Evolutionary conservation across 2,113 vertebrate species (phyloP), one percentile per base, ranked within the genome.

Genomic region (Onychostruthus taczanowskii): DNA sequence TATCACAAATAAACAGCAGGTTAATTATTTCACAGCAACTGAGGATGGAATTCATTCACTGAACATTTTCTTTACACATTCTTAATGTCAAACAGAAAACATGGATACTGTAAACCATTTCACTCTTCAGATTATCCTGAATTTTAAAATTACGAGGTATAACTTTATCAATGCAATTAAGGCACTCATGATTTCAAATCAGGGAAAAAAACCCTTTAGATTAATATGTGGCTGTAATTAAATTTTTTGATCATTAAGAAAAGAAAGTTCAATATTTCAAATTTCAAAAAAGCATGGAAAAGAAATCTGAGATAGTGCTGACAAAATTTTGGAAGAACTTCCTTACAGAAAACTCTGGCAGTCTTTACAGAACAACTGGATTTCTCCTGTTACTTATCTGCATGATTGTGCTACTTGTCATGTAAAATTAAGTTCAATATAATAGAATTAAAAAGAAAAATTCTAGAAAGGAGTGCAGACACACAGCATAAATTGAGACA

Each of bases 381-480:
- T 72, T 82, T 85, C 58, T 94, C 78, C 92, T 88, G 53, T 43
- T 87, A 74, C 37, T 96, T 92, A 61, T 87, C 79, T 82, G 76
- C 35, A 33, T 72, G 64, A 89, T 93, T 88, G 86, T 95, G 90
- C 61, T 93, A 78, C 88, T 89, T 90, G 95, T 94, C 93, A 96
- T 87, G 56, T 84, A 81, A 93, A 94, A 97, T 96, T 81, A 95
- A 75, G 69, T 69, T 96, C 80, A 89, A 53, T 93, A 35, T 93
- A 97, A 97, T 91, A 87, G 49, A 94, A 96, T 96, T 93, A 94
- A 75, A 95, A 93, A 50, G 77, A 94, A 90, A 93, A 94, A 92
- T 68, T 95, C 83, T 89, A 87, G 90, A 94, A 92, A 78, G 62
- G n/a, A 96, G 64, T 62, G 76, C 94, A 96, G 90, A 94, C 84